Evolutionary conservation across 2,797 vertebrate species (phyloP), one percentile per base, ranked within the genome.

Genomic region (Morus bassanus): DNA sequence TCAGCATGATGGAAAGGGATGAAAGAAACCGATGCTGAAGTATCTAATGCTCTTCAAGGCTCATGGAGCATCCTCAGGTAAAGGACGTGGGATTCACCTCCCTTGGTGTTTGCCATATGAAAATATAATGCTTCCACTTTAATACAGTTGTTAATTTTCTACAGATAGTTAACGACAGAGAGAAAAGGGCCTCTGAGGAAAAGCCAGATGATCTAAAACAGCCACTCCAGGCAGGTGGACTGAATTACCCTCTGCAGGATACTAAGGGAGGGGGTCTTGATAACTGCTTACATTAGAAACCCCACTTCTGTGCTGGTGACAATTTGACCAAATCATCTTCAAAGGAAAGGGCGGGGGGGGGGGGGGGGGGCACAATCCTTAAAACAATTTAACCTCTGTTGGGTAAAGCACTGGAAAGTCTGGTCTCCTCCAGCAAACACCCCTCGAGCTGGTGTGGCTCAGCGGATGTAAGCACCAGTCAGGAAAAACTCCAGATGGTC

Each of bases 131-230:
- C 72, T 89, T 59, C 41, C 13, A 45, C 53, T 92, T 74, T 18
- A 80, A 89, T 30, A 57, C 23, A 74, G 81, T 3, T 83, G 75
- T 91, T 92, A 77, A 92, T 89, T 95, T 95, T 91, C 91, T 67
- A 60, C 84, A 74, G 86, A 45, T 18, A 93, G 80, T 4, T 4
- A 87, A 79, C 0, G 2, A 46, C 37, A 57, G 64, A 72, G 54
- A 79, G 70, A 6, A 79, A 93, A 95, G 79, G 50, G 78, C 53
- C 89, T 85, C 60, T 6, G 9, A 89, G 89, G 95, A 89, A 74
- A 74, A 64, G 31, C 13, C 68, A 64, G 78, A 33, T 37, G 67
- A 89, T 28, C 7, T 3, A 60, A 51, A 74, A 3, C 64, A 91
- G 74, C 56, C 75, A 50, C 13, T 41, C 33, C 57, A 45, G 85